These are phyloP conservation scores for Abrostola tripartita DNA, from an alignment of 2,888 invertebrate genomes.

Conservation along the genomic window DNA sequence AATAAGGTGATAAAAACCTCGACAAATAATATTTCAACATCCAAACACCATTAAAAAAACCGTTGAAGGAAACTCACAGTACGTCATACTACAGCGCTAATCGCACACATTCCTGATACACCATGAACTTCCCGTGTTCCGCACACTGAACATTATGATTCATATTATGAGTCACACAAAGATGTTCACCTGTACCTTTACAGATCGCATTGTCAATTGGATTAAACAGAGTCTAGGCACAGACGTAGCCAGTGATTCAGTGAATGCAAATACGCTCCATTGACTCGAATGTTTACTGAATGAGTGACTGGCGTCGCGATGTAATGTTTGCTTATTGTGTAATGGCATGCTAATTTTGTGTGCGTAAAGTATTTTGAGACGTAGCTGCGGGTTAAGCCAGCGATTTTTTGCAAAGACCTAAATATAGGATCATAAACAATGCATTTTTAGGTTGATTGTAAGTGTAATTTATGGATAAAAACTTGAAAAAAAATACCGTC, in stretches of 20 bases:
- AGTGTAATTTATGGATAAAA: too few relatives aligned
- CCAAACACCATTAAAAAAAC: conserved; percentile 29
- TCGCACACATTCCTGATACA: conserved; percentile 58
- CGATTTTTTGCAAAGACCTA: too few relatives aligned
- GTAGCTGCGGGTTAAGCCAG: background rate
- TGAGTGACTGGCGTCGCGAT: conserved; percentile 61
- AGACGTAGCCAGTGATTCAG: conserved; percentile 66
- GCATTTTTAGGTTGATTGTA: too few relatives aligned
- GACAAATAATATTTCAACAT: background rate
- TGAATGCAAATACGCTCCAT: conserved; percentile 70
- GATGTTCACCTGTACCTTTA: conserved; percentile 62
- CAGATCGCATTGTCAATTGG: conserved; percentile 52
- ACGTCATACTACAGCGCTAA: conserved; percentile 54
- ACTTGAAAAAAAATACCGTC: too few relatives aligned
- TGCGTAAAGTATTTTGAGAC: conserved; percentile 35
- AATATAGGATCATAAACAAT: too few relatives aligned
- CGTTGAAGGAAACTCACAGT: conserved; percentile 29
- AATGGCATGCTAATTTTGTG: conserved; percentile 38
- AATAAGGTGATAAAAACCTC: background rate
- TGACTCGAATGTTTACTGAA: conserved; percentile 64
- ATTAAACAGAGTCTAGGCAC: conserved; percentile 44
- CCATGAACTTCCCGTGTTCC: conserved; percentile 66
- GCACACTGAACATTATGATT: conserved; percentile 65
- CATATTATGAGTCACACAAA: conserved; percentile 64
- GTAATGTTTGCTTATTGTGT: conserved; percentile 45